These are phyloP conservation scores for Sinohyriopsis cumingii DNA, from an alignment of 2,888 invertebrate species.

Conservation along the genomic window DNA sequence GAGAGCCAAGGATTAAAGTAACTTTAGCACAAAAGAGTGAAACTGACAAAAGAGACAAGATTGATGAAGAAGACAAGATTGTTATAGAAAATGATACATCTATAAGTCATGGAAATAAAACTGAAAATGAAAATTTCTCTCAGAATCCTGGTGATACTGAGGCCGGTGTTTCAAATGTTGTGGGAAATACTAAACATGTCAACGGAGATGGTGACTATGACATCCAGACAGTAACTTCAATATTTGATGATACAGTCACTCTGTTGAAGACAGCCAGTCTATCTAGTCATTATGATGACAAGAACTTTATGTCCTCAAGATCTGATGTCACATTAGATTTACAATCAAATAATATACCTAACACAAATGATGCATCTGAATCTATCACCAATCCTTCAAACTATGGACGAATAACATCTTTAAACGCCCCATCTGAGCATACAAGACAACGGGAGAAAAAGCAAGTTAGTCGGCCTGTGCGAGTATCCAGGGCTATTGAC, in stretches of 20 bases:
- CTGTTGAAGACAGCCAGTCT: slow-evolving; percentile 6
- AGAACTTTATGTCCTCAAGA: no score
- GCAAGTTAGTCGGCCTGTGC: slow-evolving; percentile 24
- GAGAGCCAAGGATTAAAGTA: no score
- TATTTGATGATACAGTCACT: neutral
- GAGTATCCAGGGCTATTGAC: slow-evolving; percentile 48
- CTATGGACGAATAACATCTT: slow-evolving; percentile 31
- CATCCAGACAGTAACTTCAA: neutral
- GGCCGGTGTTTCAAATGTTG: neutral
- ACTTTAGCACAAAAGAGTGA: neutral
- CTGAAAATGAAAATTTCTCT: slow-evolving; percentile 1
- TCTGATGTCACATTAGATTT: no score
- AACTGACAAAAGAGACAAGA: neutral
- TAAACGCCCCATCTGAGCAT: slow-evolving; percentile 21
- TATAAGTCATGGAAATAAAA: slow-evolving; percentile 3
- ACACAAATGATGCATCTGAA: no score
- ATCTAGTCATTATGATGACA: neutral
- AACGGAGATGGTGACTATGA: slow-evolving; percentile 6
- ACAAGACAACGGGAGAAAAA: slow-evolving; percentile 20
- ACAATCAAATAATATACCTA: no score
- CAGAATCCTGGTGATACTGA: slow-evolving; percentile 6
- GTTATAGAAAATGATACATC: slow-evolving; percentile 2
- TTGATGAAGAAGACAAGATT: neutral
- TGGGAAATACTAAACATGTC: neutral
- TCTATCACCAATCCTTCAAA: slow-evolving; percentile 14